Evolutionary conservation across 2,113 vertebrate genomes (phyloP).

Genomic region (Turdus rufiventris): DNA sequence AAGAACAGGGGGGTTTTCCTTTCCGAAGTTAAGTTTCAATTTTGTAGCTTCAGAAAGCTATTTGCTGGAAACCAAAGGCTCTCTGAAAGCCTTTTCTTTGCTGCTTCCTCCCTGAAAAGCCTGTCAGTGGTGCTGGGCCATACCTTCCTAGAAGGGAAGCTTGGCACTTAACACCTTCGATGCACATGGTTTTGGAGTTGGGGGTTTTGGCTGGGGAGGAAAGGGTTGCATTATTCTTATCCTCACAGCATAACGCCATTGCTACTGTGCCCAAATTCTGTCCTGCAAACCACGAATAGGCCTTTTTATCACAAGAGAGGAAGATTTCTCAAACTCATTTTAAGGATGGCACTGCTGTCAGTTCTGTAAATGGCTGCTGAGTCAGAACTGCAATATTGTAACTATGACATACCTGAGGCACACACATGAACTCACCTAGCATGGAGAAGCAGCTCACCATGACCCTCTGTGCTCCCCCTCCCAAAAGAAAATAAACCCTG

Average conservation of each 20-base stretch:
- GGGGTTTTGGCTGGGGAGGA: not conserved
- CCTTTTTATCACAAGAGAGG: not conserved
- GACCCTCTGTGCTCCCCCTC: not conserved
- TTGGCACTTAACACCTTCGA: not conserved
- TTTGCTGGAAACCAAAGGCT: not conserved
- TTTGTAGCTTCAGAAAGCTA: not conserved
- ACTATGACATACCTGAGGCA: not conserved
- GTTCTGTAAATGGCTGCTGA: not conserved
- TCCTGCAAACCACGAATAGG: not conserved
- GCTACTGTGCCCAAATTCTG: not conserved
- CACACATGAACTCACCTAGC: fast-evolving
- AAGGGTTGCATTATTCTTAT: not conserved
- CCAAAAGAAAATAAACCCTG: not conserved
- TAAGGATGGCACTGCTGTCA: not conserved
- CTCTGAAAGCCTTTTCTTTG: not conserved
- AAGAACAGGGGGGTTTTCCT: not conserved
- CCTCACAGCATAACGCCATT: not conserved
- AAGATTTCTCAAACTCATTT: not conserved
- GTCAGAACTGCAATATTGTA: not conserved
- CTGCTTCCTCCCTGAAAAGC: not conserved
- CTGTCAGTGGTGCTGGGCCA: not conserved
- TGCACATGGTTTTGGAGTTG: not conserved
- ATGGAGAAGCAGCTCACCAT: not conserved
- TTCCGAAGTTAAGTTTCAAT: not conserved
- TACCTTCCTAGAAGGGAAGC: not conserved